These are phyloP conservation scores for Lampris incognitus DNA, from an alignment of 2,113 vertebrate species.

Conservation along the genomic window DNA sequence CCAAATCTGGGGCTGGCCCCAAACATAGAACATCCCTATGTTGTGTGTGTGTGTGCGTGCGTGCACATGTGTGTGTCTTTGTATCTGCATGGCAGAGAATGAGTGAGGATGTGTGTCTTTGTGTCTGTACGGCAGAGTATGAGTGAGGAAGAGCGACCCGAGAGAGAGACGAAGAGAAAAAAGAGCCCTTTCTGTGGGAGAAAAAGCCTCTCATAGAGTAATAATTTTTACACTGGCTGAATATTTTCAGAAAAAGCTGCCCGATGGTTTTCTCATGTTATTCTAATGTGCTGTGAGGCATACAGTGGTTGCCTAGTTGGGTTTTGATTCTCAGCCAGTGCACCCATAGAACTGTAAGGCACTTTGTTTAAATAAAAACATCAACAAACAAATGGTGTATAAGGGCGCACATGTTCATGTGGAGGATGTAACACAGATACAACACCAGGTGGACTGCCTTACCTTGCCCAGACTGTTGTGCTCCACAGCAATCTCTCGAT, in stretches of 20 bases:
- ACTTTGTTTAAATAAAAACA: background rate
- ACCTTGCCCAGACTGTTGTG: constrained; percentile 98
- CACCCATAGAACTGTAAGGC: constrained; percentile 28
- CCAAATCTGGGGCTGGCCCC: constrained; percentile 63
- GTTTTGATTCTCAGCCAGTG: constrained; percentile 24
- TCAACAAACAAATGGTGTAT: background rate
- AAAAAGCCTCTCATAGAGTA: constrained; percentile 62
- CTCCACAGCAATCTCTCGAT: constrained; percentile 96
- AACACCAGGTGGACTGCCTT: constrained; percentile 53
- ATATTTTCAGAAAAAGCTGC: constrained; percentile 56
- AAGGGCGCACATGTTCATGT: constrained; percentile 30
- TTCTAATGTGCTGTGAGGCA: constrained; percentile 34
- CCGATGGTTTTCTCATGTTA: constrained; percentile 40
- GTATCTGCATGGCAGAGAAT: background rate
- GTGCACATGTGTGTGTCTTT: background rate
- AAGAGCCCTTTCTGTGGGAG: constrained; percentile 12
- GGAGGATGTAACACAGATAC: constrained; percentile 38
- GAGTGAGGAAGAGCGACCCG: background rate
- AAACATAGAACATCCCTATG: constrained; percentile 58
- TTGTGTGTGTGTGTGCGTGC: constrained; percentile 35
- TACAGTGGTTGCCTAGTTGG: constrained; percentile 44
- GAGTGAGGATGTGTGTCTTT: constrained; percentile 2
- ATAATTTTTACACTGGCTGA: constrained; percentile 63
- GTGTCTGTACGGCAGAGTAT: background rate
- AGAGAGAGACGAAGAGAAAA: constrained; percentile 9